Evolutionary conservation across 30 jellyfish, hydroid and myxozoan genomes (phyloP).

Genomic region (Aurelia sp.): DNA sequence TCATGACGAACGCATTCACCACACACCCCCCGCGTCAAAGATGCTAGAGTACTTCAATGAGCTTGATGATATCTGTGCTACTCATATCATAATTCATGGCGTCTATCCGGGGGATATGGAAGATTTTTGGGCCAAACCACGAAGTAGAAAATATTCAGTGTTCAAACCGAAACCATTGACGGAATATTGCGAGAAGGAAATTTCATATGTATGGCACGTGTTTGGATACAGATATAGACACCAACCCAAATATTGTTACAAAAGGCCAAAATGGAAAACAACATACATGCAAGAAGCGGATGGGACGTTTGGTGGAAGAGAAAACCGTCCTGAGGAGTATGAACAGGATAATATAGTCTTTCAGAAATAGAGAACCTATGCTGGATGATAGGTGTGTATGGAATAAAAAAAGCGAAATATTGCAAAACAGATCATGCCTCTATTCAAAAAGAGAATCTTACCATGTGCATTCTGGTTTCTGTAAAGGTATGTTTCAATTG

Average conservation of each 20-base stretch:
- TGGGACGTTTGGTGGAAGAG: constrained; percentile 68
- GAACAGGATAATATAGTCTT: neutral
- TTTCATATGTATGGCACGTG: constrained; percentile 50
- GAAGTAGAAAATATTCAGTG: constrained; percentile 15
- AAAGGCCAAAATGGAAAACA: constrained; percentile 46
- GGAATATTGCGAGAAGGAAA: constrained; percentile 27
- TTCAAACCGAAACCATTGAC: constrained; percentile 9
- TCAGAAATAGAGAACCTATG: too few species aligned
- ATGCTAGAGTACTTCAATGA: constrained; percentile 51
- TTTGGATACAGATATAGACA: constrained; percentile 25
- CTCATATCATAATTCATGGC: constrained; percentile 75
- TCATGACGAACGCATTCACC: constrained; percentile 80
- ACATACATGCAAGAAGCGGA: constrained; percentile 6
- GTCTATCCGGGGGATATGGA: constrained; percentile 66
- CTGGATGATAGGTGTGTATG: too few species aligned
- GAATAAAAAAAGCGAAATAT: too few species aligned
- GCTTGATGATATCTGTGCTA: constrained; percentile 63
- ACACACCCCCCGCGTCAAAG: constrained; percentile 71
- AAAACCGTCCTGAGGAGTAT: constrained; percentile 3
- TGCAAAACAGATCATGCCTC: too few species aligned
- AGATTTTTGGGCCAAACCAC: constrained; percentile 60
- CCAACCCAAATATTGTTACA: constrained; percentile 61
- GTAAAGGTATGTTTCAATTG: too few species aligned
- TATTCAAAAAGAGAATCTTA: too few species aligned
- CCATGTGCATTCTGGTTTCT: too few species aligned